phyloP scores from a whole-genome alignment of 2,797 vertebrate species.

The Iguana delicatissima region DNA sequence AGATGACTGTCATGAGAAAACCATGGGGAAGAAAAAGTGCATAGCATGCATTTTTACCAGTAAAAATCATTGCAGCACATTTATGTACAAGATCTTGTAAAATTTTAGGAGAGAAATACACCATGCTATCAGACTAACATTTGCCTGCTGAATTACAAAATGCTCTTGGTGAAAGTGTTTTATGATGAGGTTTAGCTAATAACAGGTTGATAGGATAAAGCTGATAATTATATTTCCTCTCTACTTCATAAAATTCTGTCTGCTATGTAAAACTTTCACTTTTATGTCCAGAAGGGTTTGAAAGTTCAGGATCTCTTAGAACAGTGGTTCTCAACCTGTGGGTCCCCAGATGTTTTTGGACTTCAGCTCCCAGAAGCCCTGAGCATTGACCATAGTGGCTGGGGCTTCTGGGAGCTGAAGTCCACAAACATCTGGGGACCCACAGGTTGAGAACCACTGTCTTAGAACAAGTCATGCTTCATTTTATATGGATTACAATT shows the following conservation, averaged over 20 bases:
- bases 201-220: background rate
- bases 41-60: background rate
- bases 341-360: no score
- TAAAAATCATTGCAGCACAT: background rate
- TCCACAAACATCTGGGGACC: no score
- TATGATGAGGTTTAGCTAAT: conserved; percentile 6
- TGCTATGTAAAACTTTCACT: conserved; percentile 6
- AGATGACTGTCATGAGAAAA: background rate
- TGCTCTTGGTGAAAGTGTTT: background rate
- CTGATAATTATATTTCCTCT: conserved; percentile 50
- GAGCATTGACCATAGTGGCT: no score
- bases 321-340: no score
- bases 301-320: conserved; percentile 42
- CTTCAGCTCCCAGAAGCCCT: no score
- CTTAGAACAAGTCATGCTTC: conserved; percentile 25
- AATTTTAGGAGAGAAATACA: background rate
- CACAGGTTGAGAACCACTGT: no score
- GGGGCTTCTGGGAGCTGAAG: no score
- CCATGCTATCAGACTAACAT: conserved; percentile 18
- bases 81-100: background rate
- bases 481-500: conserved; percentile 26
- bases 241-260: conserved; percentile 39
- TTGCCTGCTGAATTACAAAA: conserved; percentile 22
- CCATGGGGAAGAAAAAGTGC: background rate
- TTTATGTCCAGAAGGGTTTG: background rate